A percentile compares a stretch with the other conserved stretches of the same genome.
Evolutionary conservation across 2,797 vertebrate genomes (phyloP).

Genomic region (Pteronotus mesoamericanus): DNA sequence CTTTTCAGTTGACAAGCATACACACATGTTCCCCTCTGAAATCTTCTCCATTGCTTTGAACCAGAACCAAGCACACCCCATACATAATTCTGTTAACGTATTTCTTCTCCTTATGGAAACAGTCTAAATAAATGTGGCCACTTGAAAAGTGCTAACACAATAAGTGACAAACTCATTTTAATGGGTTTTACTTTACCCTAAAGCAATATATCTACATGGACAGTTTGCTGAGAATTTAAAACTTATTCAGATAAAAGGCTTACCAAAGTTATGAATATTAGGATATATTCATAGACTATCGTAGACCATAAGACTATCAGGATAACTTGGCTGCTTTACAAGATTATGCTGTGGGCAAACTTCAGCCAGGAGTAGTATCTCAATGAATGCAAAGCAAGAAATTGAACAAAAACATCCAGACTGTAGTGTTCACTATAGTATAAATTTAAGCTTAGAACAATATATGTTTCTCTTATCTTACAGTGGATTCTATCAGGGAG

Average conservation of each 20-base stretch:
- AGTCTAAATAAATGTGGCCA: slow-evolving; percentile 21
- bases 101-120: slow-evolving; percentile 16
- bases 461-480: background rate
- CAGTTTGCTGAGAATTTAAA: slow-evolving; percentile 12
- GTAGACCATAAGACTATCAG: background rate
- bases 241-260: slow-evolving; percentile 6
- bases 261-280: background rate
- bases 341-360: background rate
- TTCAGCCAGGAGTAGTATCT: background rate
- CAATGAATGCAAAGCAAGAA: background rate
- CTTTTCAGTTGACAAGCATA: background rate
- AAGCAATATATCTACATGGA: background rate
- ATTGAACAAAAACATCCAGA: background rate
- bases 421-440: background rate
- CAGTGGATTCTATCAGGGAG: background rate
- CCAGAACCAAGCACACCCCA: slow-evolving; percentile 10
- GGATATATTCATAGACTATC: too few species aligned
- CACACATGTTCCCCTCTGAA: background rate
- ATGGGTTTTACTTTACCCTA: slow-evolving; percentile 26
- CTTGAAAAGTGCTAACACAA: slow-evolving; percentile 40
- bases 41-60: slow-evolving; percentile 33
- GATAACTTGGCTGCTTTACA: background rate
- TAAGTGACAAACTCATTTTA: slow-evolving; percentile 8
- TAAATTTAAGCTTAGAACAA: background rate
- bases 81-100: slow-evolving; percentile 41